Conservation (phyloP, 2,113 vertebrate species). For the Syrrhaptes paradoxus region DNA sequence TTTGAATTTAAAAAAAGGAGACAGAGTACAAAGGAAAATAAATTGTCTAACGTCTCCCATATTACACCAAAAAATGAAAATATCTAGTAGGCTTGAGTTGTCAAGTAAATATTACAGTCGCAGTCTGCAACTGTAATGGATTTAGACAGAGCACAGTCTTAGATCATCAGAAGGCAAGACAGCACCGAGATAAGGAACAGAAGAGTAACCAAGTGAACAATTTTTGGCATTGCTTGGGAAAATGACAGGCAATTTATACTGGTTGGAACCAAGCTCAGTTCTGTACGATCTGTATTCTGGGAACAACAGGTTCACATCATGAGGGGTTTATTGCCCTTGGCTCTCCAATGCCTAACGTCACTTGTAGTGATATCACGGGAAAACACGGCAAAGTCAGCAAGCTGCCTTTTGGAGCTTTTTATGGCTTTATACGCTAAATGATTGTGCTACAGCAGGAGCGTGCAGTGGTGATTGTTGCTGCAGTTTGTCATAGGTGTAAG, state of each 20-base stretch:
- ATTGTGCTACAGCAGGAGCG: neutral
- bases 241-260: constrained; percentile 31
- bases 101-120: neutral
- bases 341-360: neutral
- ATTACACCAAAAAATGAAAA: neutral
- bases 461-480: neutral
- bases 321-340: constrained; percentile 40
- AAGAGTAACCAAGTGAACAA: neutral
- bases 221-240: constrained; percentile 13
- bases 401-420: neutral
- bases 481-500: neutral
- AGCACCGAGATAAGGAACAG: neutral
- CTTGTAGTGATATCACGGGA: neutral
- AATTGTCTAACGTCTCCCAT: neutral
- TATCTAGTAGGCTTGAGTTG: neutral
- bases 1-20: neutral
- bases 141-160: neutral
- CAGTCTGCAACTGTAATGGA: neutral
- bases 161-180: neutral
- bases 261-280: neutral
- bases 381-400: neutral
- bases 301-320: neutral
- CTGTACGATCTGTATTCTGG: neutral
- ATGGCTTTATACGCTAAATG: neutral
- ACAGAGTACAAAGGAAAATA: neutral